Percentiles rank a stretch among this genome's conserved stretches.
These are phyloP conservation scores for Anguilla japonica DNA, from an alignment of 2,113 vertebrate genomes.

Conservation along the genomic window DNA sequence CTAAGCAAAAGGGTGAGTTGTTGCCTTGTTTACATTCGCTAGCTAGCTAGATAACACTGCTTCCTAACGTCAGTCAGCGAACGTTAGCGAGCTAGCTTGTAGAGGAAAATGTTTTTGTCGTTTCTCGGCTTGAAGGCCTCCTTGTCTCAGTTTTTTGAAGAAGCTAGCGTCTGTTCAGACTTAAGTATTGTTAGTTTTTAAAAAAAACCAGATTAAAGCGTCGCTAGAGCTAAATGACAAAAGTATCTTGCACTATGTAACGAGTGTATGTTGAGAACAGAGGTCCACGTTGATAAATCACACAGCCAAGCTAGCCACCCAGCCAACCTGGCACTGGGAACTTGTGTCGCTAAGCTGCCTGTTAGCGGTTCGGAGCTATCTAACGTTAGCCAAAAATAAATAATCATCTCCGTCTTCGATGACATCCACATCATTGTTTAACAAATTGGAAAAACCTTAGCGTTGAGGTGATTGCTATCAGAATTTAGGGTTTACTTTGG, in stretches of 20 bases:
- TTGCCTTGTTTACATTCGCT: background rate
- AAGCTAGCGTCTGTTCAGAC: background rate
- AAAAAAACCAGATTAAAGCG: background rate
- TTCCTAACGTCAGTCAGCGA: background rate
- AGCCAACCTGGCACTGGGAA: background rate
- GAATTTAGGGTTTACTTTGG: background rate
- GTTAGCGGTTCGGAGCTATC: background rate
- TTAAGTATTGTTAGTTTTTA: background rate
- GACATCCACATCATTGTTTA: background rate
- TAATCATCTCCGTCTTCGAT: background rate
- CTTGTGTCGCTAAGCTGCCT: no score
- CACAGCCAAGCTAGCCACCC: background rate
- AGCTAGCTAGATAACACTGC: background rate
- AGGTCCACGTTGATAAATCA: conserved; percentile 1
- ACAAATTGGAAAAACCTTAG: background rate
- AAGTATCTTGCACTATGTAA: background rate
- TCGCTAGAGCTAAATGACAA: background rate
- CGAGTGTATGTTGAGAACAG: background rate
- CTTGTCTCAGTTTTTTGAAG: background rate
- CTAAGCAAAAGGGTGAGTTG: conserved; percentile 59
- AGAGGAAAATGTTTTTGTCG: conserved; percentile 8
- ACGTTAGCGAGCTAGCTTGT: background rate
- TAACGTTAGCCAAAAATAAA: no score
- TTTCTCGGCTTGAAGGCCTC: conserved; percentile 11
- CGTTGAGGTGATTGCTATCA: background rate